Evolutionary conservation across 1,140 invertebrate species (phyloP).

Genomic region (Oncopodura yosiiana): DNA sequence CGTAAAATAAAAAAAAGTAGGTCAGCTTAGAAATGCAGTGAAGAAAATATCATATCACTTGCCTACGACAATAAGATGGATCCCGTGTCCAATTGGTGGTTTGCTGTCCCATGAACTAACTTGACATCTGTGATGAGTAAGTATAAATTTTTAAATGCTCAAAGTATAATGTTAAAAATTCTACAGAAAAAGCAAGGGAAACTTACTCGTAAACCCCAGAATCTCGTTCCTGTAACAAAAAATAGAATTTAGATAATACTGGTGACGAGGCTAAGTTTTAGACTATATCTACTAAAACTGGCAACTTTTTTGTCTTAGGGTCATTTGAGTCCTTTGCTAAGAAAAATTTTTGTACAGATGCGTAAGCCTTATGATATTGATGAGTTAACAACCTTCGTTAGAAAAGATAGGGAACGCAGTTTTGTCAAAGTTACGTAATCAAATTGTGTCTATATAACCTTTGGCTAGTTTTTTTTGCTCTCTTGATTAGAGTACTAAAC

Average conservation of each 20-base stretch:
- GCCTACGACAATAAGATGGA: conserved; percentile 70
- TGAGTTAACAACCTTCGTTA: neutral
- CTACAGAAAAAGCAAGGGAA: no score
- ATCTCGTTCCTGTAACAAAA: conserved; percentile 50
- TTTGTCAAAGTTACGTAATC: no score
- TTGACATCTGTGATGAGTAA: conserved; percentile 51
- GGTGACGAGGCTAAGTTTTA: neutral
- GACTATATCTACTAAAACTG: neutral
- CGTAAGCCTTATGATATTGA: neutral
- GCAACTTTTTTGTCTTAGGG: neutral
- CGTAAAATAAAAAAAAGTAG: no score
- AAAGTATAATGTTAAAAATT: no score
- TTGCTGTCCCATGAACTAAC: conserved; percentile 79
- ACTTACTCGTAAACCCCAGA: conserved; percentile 73
- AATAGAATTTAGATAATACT: conserved; percentile 2
- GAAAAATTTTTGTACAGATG: neutral
- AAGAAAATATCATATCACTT: no score
- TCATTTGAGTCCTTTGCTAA: conserved; percentile 6
- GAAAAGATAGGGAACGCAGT: no score
- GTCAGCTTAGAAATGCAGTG: no score
- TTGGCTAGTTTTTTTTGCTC: no score
- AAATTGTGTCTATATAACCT: no score
- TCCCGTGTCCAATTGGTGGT: conserved; percentile 65
- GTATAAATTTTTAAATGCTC: neutral
- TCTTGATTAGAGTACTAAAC: no score